These are phyloP conservation scores for Furcula furcula DNA, from an alignment of 2,888 invertebrate genomes.

Conservation along the genomic window DNA sequence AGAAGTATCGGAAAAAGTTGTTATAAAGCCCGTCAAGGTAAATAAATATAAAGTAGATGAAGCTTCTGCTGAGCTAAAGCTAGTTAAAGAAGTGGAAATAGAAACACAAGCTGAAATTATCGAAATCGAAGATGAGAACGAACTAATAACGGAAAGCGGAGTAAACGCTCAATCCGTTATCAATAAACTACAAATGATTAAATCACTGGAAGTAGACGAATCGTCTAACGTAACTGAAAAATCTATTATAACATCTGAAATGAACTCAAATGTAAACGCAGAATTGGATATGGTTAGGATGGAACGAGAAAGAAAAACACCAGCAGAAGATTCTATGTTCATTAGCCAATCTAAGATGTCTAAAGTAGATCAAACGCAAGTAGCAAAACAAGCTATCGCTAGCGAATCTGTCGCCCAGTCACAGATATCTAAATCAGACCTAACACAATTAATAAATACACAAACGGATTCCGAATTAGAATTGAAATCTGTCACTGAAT, in stretches of 20 bases:
- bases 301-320: background rate
- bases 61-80: conserved; percentile 39
- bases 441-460: background rate
- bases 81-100: conserved; percentile 33
- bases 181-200: conserved; percentile 11
- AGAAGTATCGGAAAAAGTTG: conserved; percentile 17
- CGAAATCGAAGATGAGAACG: conserved; percentile 23
- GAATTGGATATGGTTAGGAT: background rate
- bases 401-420: background rate
- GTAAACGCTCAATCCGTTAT: conserved; percentile 10
- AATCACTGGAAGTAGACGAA: conserved; percentile 11
- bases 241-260: conserved; percentile 7
- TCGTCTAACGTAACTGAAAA: conserved; percentile 7
- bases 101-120: conserved; percentile 24
- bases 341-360: background rate
- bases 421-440: background rate
- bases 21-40: conserved; percentile 16
- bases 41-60: conserved; percentile 20
- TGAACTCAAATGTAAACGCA: background rate
- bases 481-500: background rate
- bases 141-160: conserved; percentile 11
- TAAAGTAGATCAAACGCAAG: background rate
- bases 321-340: background rate
- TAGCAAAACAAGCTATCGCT: background rate
- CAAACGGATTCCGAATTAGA: background rate